These are phyloP conservation scores for Glaucidium brasilianum DNA, from an alignment of 2,113 vertebrate species.

Conservation along the genomic window DNA sequence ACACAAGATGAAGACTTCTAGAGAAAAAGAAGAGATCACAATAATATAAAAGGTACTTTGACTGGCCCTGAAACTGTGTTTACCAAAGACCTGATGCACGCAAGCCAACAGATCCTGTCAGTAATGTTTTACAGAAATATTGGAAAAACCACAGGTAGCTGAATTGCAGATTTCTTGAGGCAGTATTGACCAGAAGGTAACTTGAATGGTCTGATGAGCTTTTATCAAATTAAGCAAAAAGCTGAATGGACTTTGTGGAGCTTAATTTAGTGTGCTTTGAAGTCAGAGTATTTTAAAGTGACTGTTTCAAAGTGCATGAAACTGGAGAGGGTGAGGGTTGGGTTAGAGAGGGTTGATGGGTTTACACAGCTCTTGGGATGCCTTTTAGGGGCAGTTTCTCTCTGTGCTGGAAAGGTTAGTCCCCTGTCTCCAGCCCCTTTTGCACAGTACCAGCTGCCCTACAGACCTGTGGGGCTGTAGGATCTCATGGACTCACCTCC, in stretches of 20 bases:
- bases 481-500: neutral
- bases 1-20: neutral
- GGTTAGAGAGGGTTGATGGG: neutral
- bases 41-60: neutral
- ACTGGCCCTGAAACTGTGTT: neutral
- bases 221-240: constrained; percentile 67
- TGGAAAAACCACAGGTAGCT: constrained; percentile 54
- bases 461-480: neutral
- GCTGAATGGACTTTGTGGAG: constrained; percentile 53
- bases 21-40: neutral
- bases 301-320: neutral
- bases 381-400: neutral
- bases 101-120: neutral
- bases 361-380: neutral
- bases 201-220: constrained; percentile 56
- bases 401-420: neutral
- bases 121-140: constrained; percentile 15
- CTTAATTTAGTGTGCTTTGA: constrained; percentile 60
- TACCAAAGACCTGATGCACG: neutral
- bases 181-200: constrained; percentile 58
- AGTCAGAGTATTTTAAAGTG: constrained; percentile 33
- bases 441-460: neutral
- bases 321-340: neutral
- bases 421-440: neutral
- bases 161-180: constrained; percentile 54